A percentile compares a stretch with the other conserved stretches of the same genome.
Conservation (phyloP, 2,113 vertebrate species). For the Leucosticte australis region DNA sequence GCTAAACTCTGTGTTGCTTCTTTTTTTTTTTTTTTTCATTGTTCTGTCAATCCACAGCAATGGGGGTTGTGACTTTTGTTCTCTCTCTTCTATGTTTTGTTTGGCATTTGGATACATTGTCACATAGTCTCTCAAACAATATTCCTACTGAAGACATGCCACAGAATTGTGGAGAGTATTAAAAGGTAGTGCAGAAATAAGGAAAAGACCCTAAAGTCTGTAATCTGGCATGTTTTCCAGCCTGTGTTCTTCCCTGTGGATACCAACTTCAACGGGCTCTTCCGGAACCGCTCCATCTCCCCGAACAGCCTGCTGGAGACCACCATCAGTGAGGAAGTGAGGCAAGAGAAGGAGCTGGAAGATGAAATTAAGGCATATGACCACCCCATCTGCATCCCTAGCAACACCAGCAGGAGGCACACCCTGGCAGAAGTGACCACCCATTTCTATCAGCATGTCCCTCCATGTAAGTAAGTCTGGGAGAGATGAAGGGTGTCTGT, state of each 20-base stretch:
- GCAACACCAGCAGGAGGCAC: conserved; percentile 86
- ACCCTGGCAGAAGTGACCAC: conserved; percentile 91
- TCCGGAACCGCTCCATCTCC: conserved; percentile 85
- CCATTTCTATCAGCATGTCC: conserved; percentile 83
- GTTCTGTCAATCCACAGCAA: background rate
- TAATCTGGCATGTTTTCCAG: conserved; percentile 66
- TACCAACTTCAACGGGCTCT: conserved; percentile 77
- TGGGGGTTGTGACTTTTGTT: background rate
- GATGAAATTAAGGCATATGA: conserved; percentile 75
- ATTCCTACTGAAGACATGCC: background rate
- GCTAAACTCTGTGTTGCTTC: background rate
- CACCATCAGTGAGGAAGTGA: conserved; percentile 86
- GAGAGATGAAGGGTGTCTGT: background rate
- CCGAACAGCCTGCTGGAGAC: conserved; percentile 89
- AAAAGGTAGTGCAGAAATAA: background rate
- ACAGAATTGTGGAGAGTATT: background rate
- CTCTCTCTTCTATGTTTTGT: background rate
- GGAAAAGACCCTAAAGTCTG: background rate
- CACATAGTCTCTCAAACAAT: background rate
- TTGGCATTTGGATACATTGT: background rate
- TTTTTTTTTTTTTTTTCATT: background rate
- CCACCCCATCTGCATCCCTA: conserved; percentile 71
- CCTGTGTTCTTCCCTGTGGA: conserved; percentile 87
- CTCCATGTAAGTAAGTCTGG: conserved; percentile 89
- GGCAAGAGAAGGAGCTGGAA: conserved; percentile 82